Conservation (phyloP, 1,140 invertebrate species). For the Panagrolaimus sp. region DNA sequence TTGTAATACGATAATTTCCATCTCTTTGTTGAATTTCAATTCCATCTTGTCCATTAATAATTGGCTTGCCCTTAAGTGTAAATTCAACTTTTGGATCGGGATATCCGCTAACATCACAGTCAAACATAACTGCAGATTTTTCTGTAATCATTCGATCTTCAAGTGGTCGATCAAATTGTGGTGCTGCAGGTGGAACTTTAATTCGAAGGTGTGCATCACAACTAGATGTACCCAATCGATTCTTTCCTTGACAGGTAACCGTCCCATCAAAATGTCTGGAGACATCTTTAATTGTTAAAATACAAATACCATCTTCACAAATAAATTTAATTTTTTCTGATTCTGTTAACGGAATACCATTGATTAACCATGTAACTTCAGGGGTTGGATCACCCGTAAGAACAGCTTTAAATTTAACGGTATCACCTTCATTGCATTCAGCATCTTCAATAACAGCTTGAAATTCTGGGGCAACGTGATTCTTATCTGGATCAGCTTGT, state of each 20-base stretch:
- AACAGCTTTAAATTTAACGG: constrained; percentile 55
- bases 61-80: constrained; percentile 35
- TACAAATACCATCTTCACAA: constrained; percentile 56
- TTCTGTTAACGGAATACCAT: constrained; percentile 59
- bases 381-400: constrained; percentile 77
- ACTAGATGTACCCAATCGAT: constrained; percentile 43
- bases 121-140: constrained; percentile 48
- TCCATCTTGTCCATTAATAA: constrained; percentile 45
- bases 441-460: constrained; percentile 55
- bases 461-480: constrained; percentile 55
- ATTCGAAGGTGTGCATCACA: constrained; percentile 53
- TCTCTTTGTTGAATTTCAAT: constrained; percentile 49
- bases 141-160: constrained; percentile 52
- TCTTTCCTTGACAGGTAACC: constrained; percentile 55
- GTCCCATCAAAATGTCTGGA: constrained; percentile 56
- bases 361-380: constrained; percentile 62
- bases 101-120: constrained; percentile 57
- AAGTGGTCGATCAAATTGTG: constrained; percentile 49
- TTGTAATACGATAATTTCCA: constrained; percentile 45
- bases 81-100: constrained; percentile 56
- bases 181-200: constrained; percentile 48
- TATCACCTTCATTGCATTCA: constrained; percentile 58
- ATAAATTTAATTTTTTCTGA: constrained; percentile 52
- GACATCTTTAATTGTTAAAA: constrained; percentile 56
- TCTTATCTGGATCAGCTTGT: constrained; percentile 53